Base-by-base conservation (phyloP, 2,113 vertebrate genomes). In the Lepisosteus osseus region DNA sequence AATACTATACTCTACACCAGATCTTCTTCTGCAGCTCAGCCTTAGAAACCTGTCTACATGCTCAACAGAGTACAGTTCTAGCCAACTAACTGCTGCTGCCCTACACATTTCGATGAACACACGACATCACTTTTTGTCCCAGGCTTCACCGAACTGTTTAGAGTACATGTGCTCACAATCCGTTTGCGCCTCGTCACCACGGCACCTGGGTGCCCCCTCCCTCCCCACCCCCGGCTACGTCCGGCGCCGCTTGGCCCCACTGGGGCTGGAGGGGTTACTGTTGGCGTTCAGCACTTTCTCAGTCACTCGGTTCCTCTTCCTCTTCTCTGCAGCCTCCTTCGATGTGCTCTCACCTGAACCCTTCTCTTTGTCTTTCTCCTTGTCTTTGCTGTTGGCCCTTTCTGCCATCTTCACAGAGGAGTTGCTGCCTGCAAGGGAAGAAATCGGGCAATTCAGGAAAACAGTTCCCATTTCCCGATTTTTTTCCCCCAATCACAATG, bases 231-330 rank as follows among this genome's bases (percentile, higher is more conserved):
- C 41, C 0, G 47, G 14, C 70, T 90, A 92, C 75, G 89, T 91
- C 79, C 90, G 87, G 59, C 91, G 89, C 80, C 90, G 89, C 78
- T 92, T 92, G 74, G 84, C 84, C 8, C 96, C 95, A 0, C 96
- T 96, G 0, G 96, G 96, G 67, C 97, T 98, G 65, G 96, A 96
- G 0, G 96, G 97, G 74, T 97, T 97, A 79, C 95, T 94, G 84
- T 91, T 94, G 12, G 95, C 92, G 0, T 89, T 94, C 61, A 95
- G 83, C 54, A 96, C 94, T 75, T 97, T 98, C 77, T 98, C 97
- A 0, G 95, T 92, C 7, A 90, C 92, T 68, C 97, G 90, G 81
- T 92, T 97, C 84, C 96, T 93, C 76, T 98, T 99, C 84, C 95
- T 93, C 86, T 97, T 99, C 84, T 97, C 97, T 0, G 87, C 89